Evolutionary conservation across 2,888 invertebrate species (phyloP).

Genomic region (Lottia scabra): DNA sequence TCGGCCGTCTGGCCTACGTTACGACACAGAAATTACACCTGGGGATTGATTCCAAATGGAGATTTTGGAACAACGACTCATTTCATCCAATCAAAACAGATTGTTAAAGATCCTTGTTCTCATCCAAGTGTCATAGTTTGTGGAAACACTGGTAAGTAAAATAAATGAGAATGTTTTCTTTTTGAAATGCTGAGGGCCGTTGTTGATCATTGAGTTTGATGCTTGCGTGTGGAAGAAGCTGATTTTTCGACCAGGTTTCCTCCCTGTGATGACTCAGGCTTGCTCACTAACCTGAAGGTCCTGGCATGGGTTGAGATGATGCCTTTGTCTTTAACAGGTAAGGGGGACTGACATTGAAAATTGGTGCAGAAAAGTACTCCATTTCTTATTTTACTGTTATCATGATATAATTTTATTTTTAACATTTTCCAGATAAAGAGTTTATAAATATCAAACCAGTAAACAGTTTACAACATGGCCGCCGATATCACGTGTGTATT

Average conservation of each 20-base stretch:
- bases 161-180: too few relatives aligned
- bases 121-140: background rate
- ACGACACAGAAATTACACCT: conserved; percentile 23
- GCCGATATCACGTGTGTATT: conserved; percentile 37
- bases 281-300: too few relatives aligned
- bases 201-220: too few relatives aligned
- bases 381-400: too few relatives aligned
- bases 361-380: too few relatives aligned
- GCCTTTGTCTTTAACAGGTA: too few relatives aligned
- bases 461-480: conserved; percentile 23
- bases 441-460: background rate
- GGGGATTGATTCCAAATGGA: conserved; percentile 21
- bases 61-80: background rate
- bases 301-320: too few relatives aligned
- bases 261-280: too few relatives aligned
- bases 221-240: too few relatives aligned
- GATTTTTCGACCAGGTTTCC: too few relatives aligned
- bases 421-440: background rate
- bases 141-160: conserved; percentile 13
- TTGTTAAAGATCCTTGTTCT: conserved; percentile 9
- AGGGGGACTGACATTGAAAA: too few relatives aligned
- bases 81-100: background rate
- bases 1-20: conserved; percentile 33
- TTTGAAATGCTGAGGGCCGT: too few relatives aligned
- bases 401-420: background rate